Conservation (phyloP, 1,140 invertebrate species). For the Tribolium madens region DNA sequence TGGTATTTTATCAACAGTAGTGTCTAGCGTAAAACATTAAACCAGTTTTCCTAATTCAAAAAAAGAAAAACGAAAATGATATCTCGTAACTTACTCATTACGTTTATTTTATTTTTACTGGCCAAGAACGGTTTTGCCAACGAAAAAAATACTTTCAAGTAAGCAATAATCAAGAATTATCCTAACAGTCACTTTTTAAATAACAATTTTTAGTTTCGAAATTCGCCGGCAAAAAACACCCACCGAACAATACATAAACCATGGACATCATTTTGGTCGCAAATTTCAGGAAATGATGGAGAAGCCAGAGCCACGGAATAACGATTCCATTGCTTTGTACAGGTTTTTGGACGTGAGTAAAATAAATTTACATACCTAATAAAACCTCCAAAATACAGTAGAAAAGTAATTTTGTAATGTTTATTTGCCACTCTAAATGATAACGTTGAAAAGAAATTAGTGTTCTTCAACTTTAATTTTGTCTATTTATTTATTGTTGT, state of each 20-base stretch:
- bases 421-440: too few species aligned
- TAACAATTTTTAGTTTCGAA: constrained; percentile 2
- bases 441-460: too few species aligned
- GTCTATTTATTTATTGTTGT: too few species aligned
- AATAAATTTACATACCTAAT: background rate
- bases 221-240: constrained; percentile 14
- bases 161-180: background rate
- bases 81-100: background rate
- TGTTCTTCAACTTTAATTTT: too few species aligned
- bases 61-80: background rate
- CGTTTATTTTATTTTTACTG: background rate
- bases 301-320: background rate
- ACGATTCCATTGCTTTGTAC: constrained; percentile 27
- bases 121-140: background rate
- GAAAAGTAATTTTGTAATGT: too few species aligned
- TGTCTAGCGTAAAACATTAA: background rate
- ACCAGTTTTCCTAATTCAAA: background rate
- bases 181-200: background rate
- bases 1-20: background rate
- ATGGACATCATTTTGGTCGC: background rate
- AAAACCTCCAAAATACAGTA: background rate
- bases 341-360: constrained; percentile 29
- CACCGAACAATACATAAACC: background rate
- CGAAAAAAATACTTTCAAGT: constrained; percentile 2
- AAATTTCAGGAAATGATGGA: background rate